Percentiles rank a stretch among this genome's conserved stretches.
phyloP scores from a whole-genome alignment of 2,797 vertebrate genomes.

The Cossypha dichroa region DNA sequence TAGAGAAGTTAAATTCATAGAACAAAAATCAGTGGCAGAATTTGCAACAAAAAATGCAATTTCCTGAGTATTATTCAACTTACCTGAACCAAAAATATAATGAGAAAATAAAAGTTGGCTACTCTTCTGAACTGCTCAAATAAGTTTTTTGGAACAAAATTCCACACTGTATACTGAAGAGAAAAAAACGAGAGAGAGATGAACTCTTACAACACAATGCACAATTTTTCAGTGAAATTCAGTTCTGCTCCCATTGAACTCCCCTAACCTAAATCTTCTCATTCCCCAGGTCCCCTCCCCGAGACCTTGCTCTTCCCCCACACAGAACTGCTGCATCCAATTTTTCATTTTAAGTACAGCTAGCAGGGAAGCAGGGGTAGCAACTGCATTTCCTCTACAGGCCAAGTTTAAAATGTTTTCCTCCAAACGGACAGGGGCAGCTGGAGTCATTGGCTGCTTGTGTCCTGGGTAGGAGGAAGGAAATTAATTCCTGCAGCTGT shows the following conservation, averaged over 20 bases:
- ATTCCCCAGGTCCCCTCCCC: not conserved
- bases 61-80: slow-evolving; percentile 52
- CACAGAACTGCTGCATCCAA: not conserved
- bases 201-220: not conserved
- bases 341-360: not conserved
- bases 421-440: not conserved
- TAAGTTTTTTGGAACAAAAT: slow-evolving; percentile 98
- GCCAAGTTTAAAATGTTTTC: not conserved
- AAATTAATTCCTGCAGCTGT: not conserved
- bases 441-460: not conserved
- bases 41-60: not conserved
- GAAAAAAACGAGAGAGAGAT: not conserved
- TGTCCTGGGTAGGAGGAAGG: not conserved
- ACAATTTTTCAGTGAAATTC: not conserved
- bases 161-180: slow-evolving; percentile 94
- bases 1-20: not conserved
- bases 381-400: not conserved
- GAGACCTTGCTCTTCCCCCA: not conserved
- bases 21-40: not conserved
- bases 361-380: not conserved
- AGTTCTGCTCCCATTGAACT: not conserved
- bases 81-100: slow-evolving; percentile 99
- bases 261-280: not conserved
- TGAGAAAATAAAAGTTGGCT: slow-evolving; percentile 99
- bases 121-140: slow-evolving; percentile 99